Base-by-base conservation (phyloP, 2,888 invertebrate species). In the Macaria liturata region DNA sequence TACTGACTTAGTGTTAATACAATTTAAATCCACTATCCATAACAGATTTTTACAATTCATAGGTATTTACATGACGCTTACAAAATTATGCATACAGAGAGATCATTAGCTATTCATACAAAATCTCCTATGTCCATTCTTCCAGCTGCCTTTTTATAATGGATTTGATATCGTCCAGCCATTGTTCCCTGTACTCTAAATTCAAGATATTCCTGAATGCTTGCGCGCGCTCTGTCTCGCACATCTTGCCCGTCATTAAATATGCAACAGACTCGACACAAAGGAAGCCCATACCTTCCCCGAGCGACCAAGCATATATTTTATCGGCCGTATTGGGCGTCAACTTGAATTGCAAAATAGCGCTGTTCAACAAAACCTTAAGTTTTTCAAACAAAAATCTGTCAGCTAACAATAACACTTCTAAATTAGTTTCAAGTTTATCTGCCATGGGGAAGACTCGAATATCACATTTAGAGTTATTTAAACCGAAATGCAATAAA, bases 271-370 rank as follows among this genome's bases (percentile, higher is more conserved):
- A 84, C 78, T 94, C 94, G 3, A 93, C 90, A 67, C 94, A 90
- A 30, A 94, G 78, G 65, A 94, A 90, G 46, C 94, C 93, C 78
- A 94, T 94, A 0, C 93, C 92, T n/a, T 94, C 94, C 68, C 90
- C 91, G 49, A 94, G 69, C 1, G 94, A 93, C 94, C 94, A 94
- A 32, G 90, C 84, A 69, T 94, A 94, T 66, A 94, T 93, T 62
- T 84, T 86, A 66, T 93, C 91, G 1, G 93, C 93, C 3, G 91
- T 93, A 39, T 85, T 78, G 0, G 92, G 81, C 7, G 81, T 84
- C 69, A 94, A 72, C 70, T 83, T 83, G 70, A 92, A 92, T 66
- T 93, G 92, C 68, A 93, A 81, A 55, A 94, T 93, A 30, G 92
- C 93, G 69, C 91, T 90, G 47, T 86, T 86, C 46, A 94, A 71